Conservation (phyloP, 2,113 vertebrate genomes). For the Periophthalmus modestus region DNA sequence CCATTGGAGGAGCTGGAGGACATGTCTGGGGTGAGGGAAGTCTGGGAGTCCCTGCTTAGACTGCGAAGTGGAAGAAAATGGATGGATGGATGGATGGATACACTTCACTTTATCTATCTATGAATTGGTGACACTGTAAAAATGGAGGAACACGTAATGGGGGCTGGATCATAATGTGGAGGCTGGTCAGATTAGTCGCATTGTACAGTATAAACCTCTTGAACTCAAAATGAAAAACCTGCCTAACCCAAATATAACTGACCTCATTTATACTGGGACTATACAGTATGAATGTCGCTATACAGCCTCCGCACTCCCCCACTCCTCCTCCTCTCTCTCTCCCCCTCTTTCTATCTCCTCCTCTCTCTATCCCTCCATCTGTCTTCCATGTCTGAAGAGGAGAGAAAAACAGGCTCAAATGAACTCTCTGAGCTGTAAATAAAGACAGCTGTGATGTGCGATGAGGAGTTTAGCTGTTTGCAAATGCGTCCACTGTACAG, state of each 20-base stretch:
- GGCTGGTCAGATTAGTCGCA: not conserved
- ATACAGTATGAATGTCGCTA: constrained; percentile 5
- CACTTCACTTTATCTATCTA: too few species aligned
- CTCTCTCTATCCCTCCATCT: constrained; percentile 14
- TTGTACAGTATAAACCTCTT: not conserved
- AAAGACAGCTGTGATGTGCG: constrained; percentile 5
- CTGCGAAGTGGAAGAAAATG: too few species aligned
- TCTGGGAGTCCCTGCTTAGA: too few species aligned
- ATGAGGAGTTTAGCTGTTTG: not conserved
- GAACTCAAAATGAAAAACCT: constrained; percentile 15
- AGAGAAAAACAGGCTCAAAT: constrained; percentile 20
- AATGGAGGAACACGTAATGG: too few species aligned
- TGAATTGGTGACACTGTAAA: too few species aligned
- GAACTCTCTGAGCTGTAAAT: constrained; percentile 14
- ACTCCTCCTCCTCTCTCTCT: not conserved
- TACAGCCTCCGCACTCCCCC: constrained; percentile 5
- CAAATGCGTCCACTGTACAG: not conserved
- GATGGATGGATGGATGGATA: too few species aligned
- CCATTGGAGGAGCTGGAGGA: too few species aligned
- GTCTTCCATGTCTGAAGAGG: constrained; percentile 43
- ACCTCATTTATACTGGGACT: constrained; percentile 24
- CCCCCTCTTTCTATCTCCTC: not conserved
- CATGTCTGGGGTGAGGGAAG: too few species aligned
- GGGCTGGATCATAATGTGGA: too few species aligned
- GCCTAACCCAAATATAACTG: constrained; percentile 27